Percentiles rank a stretch among this genome's conserved stretches.
Conservation (phyloP, 2,797 vertebrate species). For the Neomorphus geoffroyi region DNA sequence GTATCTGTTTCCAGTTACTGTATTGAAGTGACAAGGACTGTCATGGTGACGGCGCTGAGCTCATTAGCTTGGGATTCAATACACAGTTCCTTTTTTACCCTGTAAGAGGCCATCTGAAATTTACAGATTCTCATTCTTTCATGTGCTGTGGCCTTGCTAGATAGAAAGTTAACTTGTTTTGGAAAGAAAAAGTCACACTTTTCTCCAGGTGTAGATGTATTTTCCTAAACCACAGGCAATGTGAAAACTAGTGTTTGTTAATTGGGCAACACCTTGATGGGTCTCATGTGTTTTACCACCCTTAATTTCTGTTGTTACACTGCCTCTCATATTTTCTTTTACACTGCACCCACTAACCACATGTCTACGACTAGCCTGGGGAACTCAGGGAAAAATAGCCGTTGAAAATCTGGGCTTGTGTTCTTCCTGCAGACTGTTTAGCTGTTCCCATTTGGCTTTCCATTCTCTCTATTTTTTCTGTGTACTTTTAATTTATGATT, state of each 20-base stretch:
- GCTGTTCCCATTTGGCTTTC: not conserved
- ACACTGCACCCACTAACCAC: not conserved
- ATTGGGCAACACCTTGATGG: not conserved
- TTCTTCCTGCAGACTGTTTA: not conserved
- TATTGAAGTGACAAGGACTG: not conserved
- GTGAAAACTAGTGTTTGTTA: not conserved
- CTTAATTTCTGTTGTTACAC: not conserved
- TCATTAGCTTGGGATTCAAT: not conserved
- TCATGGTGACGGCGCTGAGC: not conserved
- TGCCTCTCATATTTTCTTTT: not conserved
- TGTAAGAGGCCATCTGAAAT: not conserved
- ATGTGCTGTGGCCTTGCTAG: not conserved
- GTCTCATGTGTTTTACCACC: not conserved
- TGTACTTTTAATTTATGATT: not conserved
- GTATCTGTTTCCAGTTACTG: not conserved
- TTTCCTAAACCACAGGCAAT: not conserved
- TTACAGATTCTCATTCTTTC: not conserved
- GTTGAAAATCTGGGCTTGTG: not conserved
- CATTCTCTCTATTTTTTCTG: not conserved
- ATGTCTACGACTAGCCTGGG: not conserved
- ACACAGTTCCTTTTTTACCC: not conserved
- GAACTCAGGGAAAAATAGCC: not conserved
- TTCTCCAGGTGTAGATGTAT: not conserved
- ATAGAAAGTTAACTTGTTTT: not conserved
- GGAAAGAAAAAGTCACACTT: not conserved